Evolutionary conservation across 2,888 invertebrate species (phyloP).

Genomic region (Teinopalpus imperialis): DNA sequence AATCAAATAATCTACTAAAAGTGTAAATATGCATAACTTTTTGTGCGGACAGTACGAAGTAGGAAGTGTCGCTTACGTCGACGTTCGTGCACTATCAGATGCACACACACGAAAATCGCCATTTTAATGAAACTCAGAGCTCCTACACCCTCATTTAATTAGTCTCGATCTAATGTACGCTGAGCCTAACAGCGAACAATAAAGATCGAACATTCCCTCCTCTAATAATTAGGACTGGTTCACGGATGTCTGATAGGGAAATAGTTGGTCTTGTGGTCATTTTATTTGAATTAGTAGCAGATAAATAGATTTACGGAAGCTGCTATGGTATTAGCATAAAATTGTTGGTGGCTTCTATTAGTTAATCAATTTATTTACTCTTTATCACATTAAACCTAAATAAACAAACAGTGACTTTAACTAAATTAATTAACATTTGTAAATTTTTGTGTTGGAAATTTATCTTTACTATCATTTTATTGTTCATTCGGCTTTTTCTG

Average conservation of each 20-base stretch:
- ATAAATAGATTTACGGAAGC: constrained; percentile 54
- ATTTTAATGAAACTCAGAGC: constrained; percentile 62
- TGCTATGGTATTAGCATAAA: constrained; percentile 33
- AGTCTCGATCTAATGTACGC: constrained; percentile 62
- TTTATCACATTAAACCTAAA: no score
- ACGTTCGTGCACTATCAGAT: constrained; percentile 58
- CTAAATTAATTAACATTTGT: constrained; percentile 22
- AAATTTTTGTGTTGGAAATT: no score
- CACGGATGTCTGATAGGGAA: constrained; percentile 58
- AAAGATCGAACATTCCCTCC: constrained; percentile 71
- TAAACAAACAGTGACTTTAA: no score
- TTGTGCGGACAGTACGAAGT: constrained; percentile 30
- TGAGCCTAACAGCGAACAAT: constrained; percentile 62
- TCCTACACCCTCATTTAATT: constrained; percentile 59
- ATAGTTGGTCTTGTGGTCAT: constrained; percentile 54
- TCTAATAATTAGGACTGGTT: constrained; percentile 73
- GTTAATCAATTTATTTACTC: no score
- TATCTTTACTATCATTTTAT: no score
- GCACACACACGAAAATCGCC: constrained; percentile 73
- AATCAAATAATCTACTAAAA: no score
- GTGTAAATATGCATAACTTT: not conserved
- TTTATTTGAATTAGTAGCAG: constrained; percentile 64
- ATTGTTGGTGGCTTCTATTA: no score
- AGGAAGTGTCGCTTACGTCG: constrained; percentile 42
- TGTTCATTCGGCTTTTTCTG: no score